phyloP scores from a whole-genome alignment of 1,140 invertebrate genomes.

The Brachionus asplanchnoidis region DNA sequence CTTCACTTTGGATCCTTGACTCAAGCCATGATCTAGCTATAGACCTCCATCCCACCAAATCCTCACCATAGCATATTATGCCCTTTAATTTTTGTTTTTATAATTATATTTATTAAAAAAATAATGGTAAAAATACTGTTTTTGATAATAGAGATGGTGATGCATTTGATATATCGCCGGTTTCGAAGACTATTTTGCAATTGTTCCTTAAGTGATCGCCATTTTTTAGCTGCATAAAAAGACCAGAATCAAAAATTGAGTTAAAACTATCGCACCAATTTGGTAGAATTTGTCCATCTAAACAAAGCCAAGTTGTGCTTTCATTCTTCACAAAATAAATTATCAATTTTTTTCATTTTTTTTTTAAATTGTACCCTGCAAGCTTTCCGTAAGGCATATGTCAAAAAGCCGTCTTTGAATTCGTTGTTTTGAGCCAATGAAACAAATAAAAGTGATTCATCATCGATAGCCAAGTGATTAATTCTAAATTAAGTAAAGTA shows the following conservation, averaged over 20 bases:
- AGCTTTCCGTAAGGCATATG: slow-evolving; percentile 52
- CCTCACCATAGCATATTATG: slow-evolving; percentile 53
- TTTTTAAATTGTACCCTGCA: slow-evolving; percentile 49
- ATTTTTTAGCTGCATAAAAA: slow-evolving; percentile 51
- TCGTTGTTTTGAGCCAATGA: slow-evolving; percentile 51
- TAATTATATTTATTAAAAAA: neutral
- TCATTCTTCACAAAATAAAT: slow-evolving; percentile 49
- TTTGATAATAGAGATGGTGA: slow-evolving; percentile 52
- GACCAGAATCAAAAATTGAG: slow-evolving; percentile 49
- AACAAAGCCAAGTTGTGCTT: slow-evolving; percentile 55
- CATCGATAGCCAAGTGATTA: slow-evolving; percentile 53
- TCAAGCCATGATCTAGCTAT: slow-evolving; percentile 55
- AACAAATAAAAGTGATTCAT: slow-evolving; percentile 53
- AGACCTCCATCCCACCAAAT: slow-evolving; percentile 55
- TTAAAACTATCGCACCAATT: slow-evolving; percentile 55
- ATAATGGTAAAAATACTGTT: slow-evolving; percentile 48
- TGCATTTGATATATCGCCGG: slow-evolving; percentile 49
- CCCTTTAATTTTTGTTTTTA: slow-evolving; percentile 43
- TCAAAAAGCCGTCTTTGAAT: slow-evolving; percentile 56
- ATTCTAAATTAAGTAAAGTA: neutral
- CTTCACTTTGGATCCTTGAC: slow-evolving; percentile 51
- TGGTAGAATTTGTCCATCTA: slow-evolving; percentile 53
- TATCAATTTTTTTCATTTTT: neutral
- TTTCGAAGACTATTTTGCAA: slow-evolving; percentile 56
- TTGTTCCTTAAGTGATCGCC: slow-evolving; percentile 55